Conservation (phyloP, 2,113 vertebrate species). For the Oncorhynchus mykiss region DNA sequence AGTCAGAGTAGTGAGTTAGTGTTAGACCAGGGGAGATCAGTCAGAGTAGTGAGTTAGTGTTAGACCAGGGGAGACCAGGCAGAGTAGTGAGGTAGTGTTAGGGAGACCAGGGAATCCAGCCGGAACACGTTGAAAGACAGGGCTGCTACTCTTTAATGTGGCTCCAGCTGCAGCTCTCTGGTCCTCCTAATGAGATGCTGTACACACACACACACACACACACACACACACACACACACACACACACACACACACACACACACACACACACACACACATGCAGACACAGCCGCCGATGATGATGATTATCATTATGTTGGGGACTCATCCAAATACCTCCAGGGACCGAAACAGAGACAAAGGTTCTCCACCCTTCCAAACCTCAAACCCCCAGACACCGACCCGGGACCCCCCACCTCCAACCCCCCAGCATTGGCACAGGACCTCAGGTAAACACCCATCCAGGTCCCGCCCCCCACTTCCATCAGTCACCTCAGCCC, state of each 20-base stretch:
- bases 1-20: too few relatives aligned
- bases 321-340: too few relatives aligned
- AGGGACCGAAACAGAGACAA: too few relatives aligned
- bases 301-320: too few relatives aligned
- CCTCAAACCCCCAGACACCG: too few relatives aligned
- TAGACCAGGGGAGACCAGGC: slow-evolving; percentile 51
- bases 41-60: too few relatives aligned
- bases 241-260: too few relatives aligned
- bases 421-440: too few relatives aligned
- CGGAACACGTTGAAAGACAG: slow-evolving; percentile 73
- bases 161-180: slow-evolving; percentile 64
- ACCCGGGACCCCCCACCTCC: not conserved
- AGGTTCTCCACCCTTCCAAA: not conserved
- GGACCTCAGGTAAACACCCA: not conserved
- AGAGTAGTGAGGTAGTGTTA: too few relatives aligned
- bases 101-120: slow-evolving; percentile 31
- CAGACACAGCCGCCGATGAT: not conserved
- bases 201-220: not conserved
- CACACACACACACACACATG: not conserved
- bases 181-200: slow-evolving; percentile 66
- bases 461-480: not conserved
- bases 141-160: slow-evolving; percentile 67
- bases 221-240: too few relatives aligned
- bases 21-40: too few relatives aligned
- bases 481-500: not conserved